Percentiles rank a stretch among this genome's conserved stretches.
Conservation (phyloP, 2,797 vertebrate genomes). For the Pipistrellus nathusii region DNA sequence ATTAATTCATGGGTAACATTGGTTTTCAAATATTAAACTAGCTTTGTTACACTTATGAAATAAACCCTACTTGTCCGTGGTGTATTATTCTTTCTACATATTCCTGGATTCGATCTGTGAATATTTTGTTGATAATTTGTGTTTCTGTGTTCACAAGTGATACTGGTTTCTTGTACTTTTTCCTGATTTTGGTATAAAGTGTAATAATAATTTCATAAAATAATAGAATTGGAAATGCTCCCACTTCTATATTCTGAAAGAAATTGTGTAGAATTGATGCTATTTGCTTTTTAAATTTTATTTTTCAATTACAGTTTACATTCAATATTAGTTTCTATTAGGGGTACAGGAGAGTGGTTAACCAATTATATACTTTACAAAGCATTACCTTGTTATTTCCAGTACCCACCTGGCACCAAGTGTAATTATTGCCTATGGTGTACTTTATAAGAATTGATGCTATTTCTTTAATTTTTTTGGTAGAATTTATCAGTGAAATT, state of each 20-base stretch:
- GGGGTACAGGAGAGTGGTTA: background rate
- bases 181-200: background rate
- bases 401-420: background rate
- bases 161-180: background rate
- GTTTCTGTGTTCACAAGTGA: background rate
- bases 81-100: background rate
- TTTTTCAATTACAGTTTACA: background rate
- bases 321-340: background rate
- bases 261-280: background rate
- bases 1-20: background rate
- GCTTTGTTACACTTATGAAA: background rate
- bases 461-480: background rate
- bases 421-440: background rate
- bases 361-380: background rate
- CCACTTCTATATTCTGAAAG: background rate
- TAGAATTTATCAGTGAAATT: background rate
- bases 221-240: background rate
- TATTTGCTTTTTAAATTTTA: background rate
- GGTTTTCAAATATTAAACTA: conserved; percentile 28
- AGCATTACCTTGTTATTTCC: background rate
- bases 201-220: background rate
- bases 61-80: background rate
- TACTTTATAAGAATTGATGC: background rate
- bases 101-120: background rate
- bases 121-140: background rate